These are phyloP conservation scores for Mylabris sibirica DNA, from an alignment of 2,888 invertebrate genomes.

Conservation along the genomic window DNA sequence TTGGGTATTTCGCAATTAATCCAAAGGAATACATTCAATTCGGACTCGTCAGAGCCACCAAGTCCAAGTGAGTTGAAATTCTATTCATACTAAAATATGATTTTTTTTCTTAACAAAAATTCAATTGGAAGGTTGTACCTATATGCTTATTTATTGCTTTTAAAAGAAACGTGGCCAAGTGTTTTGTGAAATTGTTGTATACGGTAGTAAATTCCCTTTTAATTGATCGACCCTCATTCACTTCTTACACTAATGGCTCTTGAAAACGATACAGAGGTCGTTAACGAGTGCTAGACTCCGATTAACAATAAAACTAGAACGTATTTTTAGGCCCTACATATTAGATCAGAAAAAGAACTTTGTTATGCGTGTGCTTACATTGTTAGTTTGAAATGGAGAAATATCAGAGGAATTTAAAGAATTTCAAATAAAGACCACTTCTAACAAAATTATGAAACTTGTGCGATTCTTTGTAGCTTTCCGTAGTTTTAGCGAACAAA, in stretches of 20 bases:
- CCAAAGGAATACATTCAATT: slow-evolving; percentile 45
- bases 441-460: no score
- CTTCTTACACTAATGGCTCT: slow-evolving; percentile 58
- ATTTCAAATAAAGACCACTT: slow-evolving; percentile 1
- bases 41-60: slow-evolving; percentile 55
- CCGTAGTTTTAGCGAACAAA: no score
- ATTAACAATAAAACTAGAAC: slow-evolving; percentile 10
- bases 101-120: background rate
- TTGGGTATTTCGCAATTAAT: slow-evolving; percentile 45
- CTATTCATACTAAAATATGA: background rate
- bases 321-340: background rate
- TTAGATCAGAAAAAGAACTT: background rate
- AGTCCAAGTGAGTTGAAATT: slow-evolving; percentile 55
- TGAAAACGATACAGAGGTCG: slow-evolving; percentile 57
- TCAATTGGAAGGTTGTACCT: background rate
- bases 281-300: slow-evolving; percentile 44
- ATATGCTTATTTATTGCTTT: background rate
- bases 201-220: slow-evolving; percentile 39
- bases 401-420: slow-evolving; percentile 2
- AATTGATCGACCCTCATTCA: slow-evolving; percentile 55
- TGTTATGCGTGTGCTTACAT: background rate
- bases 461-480: no score
- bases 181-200: slow-evolving; percentile 5
- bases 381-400: background rate
- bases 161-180: slow-evolving; percentile 20